These are phyloP conservation scores for Drosophila rellima DNA, from an alignment of 2,888 invertebrate genomes.

Conservation along the genomic window DNA sequence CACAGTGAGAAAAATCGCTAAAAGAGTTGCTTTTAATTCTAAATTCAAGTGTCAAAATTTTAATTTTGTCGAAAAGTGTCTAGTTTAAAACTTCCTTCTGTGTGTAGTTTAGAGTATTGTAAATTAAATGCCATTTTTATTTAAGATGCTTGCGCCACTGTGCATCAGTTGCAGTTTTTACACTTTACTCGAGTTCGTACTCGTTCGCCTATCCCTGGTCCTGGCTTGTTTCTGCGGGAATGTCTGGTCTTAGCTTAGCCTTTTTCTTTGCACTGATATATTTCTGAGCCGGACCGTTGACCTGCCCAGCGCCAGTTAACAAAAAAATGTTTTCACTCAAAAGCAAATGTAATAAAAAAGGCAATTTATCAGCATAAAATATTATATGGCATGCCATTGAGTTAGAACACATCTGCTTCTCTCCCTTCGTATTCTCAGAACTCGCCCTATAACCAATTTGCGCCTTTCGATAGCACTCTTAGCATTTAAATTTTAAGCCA, in stretches of 20 bases:
- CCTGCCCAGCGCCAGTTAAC: constrained; percentile 53
- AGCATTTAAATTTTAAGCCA: constrained; percentile 64
- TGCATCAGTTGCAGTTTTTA: constrained; percentile 40
- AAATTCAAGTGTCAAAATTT: no score
- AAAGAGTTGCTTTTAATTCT: no score
- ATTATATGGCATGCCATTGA: constrained; percentile 82
- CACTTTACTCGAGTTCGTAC: constrained; percentile 33
- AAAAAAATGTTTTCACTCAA: constrained; percentile 79
- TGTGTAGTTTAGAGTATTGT: no score
- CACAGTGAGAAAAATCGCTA: no score
- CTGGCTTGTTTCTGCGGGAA: constrained; percentile 27
- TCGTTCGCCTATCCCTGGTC: constrained; percentile 9
- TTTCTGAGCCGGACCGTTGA: constrained; percentile 68
- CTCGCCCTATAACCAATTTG: constrained; percentile 55
- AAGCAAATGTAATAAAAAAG: constrained; percentile 80
- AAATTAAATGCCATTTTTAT: no score
- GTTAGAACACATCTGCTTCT: constrained; percentile 71
- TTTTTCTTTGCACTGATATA: constrained; percentile 56
- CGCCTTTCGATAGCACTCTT: constrained; percentile 25
- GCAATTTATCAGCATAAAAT: constrained; percentile 81
- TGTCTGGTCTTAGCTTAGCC: constrained; percentile 42
- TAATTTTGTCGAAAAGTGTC: no score
- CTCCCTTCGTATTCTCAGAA: neutral
- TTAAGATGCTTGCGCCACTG: no score
- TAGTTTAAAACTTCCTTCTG: no score